phyloP scores from a whole-genome alignment of 2,888 invertebrate genomes.

The Nomada ferruginata region DNA sequence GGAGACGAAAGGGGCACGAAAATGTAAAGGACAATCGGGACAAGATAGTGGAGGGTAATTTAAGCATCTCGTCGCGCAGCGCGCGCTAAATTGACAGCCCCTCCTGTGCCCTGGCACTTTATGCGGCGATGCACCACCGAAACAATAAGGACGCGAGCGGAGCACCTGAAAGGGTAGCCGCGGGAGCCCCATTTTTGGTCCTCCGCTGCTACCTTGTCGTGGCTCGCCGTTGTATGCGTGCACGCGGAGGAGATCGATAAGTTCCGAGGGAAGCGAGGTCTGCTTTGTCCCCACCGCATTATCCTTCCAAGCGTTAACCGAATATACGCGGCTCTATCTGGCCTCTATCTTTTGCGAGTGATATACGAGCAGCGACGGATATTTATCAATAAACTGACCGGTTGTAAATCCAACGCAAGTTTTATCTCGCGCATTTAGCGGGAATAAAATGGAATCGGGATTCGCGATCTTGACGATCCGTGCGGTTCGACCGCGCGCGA shows the following conservation, averaged over 20 bases:
- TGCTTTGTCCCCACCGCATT: conserved; percentile 53
- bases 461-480: conserved; percentile 34
- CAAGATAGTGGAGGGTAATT: conserved; percentile 65
- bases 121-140: conserved; percentile 63
- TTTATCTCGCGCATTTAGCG: conserved; percentile 22
- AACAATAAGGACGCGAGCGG: conserved; percentile 68
- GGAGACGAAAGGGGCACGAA: neutral
- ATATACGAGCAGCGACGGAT: conserved; percentile 41
- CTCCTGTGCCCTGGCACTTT: conserved; percentile 66
- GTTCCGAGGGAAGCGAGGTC: conserved; percentile 38
- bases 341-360: conserved; percentile 26
- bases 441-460: conserved; percentile 36
- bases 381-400: conserved; percentile 57
- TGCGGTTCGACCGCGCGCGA: neutral
- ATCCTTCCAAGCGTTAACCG: conserved; percentile 50
- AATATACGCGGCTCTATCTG: conserved; percentile 50
- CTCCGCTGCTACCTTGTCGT: conserved; percentile 46
- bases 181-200: conserved; percentile 62
- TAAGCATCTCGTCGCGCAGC: conserved; percentile 53
- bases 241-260: conserved; percentile 55
- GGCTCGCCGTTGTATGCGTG: neutral
- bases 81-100: conserved; percentile 72
- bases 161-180: conserved; percentile 62
- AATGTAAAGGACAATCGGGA: conserved; percentile 14
- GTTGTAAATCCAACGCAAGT: conserved; percentile 34